phyloP scores from a whole-genome alignment of 2,113 vertebrate genomes.

The Tympanuchus pallidicinctus region DNA sequence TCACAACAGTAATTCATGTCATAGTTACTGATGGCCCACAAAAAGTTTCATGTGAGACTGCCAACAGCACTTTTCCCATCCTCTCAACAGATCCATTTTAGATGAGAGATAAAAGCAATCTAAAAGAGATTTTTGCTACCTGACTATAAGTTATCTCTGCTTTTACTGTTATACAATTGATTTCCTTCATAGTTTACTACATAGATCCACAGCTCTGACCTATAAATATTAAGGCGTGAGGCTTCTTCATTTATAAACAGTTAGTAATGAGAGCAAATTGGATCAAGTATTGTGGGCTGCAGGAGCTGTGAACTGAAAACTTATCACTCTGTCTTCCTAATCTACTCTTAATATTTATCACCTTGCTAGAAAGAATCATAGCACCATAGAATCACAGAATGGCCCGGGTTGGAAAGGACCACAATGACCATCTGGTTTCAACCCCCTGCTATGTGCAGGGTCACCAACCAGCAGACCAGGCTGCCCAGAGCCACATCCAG shows the following conservation, averaged over 20 bases:
- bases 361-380: background rate
- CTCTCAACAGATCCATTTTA: background rate
- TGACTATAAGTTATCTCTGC: conserved; percentile 9
- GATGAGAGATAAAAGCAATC: background rate
- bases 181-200: conserved; percentile 11
- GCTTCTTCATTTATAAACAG: background rate
- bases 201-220: conserved; percentile 12
- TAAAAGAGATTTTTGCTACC: background rate
- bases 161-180: background rate
- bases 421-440: no score
- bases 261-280: conserved; percentile 25
- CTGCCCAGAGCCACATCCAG: no score
- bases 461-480: no score
- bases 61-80: background rate
- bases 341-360: conserved; percentile 38
- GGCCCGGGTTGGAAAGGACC: no score
- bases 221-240: conserved; percentile 27
- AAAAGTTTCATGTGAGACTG: background rate
- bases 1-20: background rate
- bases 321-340: background rate
- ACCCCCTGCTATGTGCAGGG: no score
- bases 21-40: background rate
- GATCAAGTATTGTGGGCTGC: conserved; percentile 12
- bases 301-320: background rate
- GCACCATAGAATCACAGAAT: no score